Evolutionary conservation across 53 echinoderm and acorn worm species (phyloP).

Genomic region (Echinarachnius parma): DNA sequence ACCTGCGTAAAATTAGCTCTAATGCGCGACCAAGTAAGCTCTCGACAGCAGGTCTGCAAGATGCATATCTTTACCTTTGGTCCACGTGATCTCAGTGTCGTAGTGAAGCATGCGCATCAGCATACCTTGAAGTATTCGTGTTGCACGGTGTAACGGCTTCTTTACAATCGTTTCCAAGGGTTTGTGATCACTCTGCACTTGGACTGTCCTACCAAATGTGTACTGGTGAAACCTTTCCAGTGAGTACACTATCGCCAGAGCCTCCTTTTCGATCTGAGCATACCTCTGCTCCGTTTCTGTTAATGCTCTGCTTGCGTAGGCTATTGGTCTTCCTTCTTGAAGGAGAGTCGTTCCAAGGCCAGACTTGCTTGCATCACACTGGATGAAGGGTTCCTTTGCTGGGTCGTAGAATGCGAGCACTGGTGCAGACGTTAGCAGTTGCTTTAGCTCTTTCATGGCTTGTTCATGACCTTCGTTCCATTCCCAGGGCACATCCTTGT

Average conservation of each 20-base stretch:
- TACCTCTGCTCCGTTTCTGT: conserved; percentile 23
- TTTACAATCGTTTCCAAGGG: conserved; percentile 56
- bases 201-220: conserved; percentile 40
- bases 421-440: not conserved
- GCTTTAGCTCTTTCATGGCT: conserved; percentile 20
- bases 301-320: conserved; percentile 27
- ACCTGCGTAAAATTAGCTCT: too few relatives aligned
- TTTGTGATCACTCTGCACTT: conserved; percentile 49
- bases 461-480: too few relatives aligned
- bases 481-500: not conserved
- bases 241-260: conserved; percentile 44
- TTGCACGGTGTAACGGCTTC: conserved; percentile 54
- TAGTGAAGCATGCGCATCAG: conserved; percentile 46
- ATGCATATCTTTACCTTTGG: conserved; percentile 47
- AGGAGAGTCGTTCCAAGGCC: conserved; percentile 46
- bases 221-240: conserved; percentile 52
- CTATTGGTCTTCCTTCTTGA: conserved; percentile 30
- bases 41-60: conserved; percentile 52
- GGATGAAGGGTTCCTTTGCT: conserved; percentile 16
- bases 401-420: not conserved
- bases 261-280: conserved; percentile 52
- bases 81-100: conserved; percentile 36
- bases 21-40: too few relatives aligned
- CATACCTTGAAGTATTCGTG: conserved; percentile 57
- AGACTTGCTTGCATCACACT: conserved; percentile 43